These are phyloP conservation scores for Columba janthina DNA, from an alignment of 2,113 vertebrate species.

Conservation along the genomic window DNA sequence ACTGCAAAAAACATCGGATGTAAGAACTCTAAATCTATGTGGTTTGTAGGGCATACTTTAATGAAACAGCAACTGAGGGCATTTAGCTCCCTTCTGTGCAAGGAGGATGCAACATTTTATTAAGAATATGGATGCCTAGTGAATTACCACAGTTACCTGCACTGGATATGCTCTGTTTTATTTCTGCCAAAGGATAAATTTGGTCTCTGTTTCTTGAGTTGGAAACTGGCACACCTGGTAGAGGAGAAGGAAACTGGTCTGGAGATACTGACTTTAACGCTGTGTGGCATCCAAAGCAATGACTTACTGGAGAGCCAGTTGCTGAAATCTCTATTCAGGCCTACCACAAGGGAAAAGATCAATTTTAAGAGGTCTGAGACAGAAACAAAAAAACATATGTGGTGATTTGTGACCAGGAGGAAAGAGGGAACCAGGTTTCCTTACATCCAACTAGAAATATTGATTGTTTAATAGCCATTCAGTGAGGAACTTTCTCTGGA, in stretches of 20 bases:
- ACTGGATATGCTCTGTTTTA: background rate
- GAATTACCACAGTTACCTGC: background rate
- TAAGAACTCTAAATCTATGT: constrained; percentile 3
- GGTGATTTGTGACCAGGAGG: background rate
- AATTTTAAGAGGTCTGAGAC: background rate
- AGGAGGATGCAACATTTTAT: background rate
- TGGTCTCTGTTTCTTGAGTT: background rate
- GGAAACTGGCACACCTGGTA: background rate
- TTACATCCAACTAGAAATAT: background rate
- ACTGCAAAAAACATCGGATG: background rate
- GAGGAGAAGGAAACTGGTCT: background rate
- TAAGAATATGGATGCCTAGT: background rate
- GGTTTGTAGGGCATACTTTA: background rate
- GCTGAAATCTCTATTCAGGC: background rate
- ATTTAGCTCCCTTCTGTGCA: background rate
- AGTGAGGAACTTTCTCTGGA: constrained; percentile 6
- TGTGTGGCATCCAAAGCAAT: background rate
- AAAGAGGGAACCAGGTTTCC: constrained; percentile 14
- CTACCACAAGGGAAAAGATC: background rate
- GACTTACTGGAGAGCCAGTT: background rate
- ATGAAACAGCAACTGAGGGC: background rate
- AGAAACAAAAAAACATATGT: background rate
- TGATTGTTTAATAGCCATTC: constrained; percentile 9
- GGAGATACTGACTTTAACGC: background rate
- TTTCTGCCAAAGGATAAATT: background rate